Conservation (phyloP, 2,888 invertebrate genomes). For the Eugnorisma glareosa region DNA sequence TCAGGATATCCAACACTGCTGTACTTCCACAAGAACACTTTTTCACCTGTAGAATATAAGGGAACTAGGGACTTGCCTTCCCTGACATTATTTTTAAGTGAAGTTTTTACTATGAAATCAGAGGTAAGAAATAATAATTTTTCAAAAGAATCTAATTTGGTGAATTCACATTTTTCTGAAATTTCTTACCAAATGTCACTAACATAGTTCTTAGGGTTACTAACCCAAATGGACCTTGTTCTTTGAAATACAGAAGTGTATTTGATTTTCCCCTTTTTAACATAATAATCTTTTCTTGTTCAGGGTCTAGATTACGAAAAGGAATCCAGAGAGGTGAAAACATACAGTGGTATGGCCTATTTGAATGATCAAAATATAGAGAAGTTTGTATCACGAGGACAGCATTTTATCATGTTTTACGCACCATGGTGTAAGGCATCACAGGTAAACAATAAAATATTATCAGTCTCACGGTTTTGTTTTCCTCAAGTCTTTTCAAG, state of each 20-base stretch:
- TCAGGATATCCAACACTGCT: slow-evolving; percentile 92
- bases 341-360: slow-evolving; percentile 92
- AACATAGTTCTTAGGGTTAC: background rate
- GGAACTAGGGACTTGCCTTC: slow-evolving; percentile 95
- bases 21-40: slow-evolving; percentile 93
- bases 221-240: background rate
- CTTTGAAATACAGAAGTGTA: background rate
- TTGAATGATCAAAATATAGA: slow-evolving; percentile 94
- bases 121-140: slow-evolving; percentile 81
- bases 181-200: background rate
- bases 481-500: background rate
- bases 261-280: background rate
- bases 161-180: background rate
- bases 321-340: slow-evolving; percentile 87
- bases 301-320: slow-evolving; percentile 71
- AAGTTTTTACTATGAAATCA: slow-evolving; percentile 86
- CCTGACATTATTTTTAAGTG: slow-evolving; percentile 94
- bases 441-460: slow-evolving; percentile 88
- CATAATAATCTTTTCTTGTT: slow-evolving; percentile 23
- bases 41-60: slow-evolving; percentile 93
- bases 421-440: slow-evolving; percentile 98
- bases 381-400: slow-evolving; percentile 93
- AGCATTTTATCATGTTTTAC: slow-evolving; percentile 97
- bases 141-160: background rate
- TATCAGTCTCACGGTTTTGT: background rate